These are phyloP conservation scores for Rhagonycha fulva DNA, from an alignment of 2,888 invertebrate species.

Conservation along the genomic window DNA sequence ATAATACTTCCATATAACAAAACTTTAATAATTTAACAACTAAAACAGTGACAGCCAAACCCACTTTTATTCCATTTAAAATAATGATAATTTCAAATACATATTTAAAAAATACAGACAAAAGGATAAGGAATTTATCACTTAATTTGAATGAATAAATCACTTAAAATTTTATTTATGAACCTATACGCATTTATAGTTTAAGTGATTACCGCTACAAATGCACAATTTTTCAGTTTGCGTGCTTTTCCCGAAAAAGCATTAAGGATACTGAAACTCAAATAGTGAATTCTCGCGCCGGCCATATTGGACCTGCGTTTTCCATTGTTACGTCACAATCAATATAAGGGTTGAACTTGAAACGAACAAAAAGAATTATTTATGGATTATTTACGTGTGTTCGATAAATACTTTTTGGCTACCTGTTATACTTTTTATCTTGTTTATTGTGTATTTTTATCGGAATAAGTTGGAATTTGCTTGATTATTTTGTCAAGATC, in stretches of 20 bases:
- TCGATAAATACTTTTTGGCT: slow-evolving; percentile 7
- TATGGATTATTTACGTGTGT: slow-evolving; percentile 21
- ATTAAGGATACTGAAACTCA: slow-evolving; percentile 42
- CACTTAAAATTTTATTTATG: background rate
- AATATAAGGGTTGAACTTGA: slow-evolving; percentile 44
- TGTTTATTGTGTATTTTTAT: background rate
- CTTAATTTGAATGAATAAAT: slow-evolving; percentile 4
- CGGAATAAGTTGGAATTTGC: background rate
- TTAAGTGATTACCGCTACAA: slow-evolving; percentile 15
- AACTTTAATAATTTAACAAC: background rate
- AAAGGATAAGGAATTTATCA: background rate
- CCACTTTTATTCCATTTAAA: slow-evolving; percentile 22
- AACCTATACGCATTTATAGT: slow-evolving; percentile 6
- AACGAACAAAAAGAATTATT: slow-evolving; percentile 20
- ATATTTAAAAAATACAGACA: background rate
- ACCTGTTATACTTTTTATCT: background rate
- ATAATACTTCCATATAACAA: background rate
- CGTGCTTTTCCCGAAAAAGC: slow-evolving; percentile 29
- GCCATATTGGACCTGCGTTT: slow-evolving; percentile 53
- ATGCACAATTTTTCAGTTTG: slow-evolving; percentile 11
- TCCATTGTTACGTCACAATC: slow-evolving; percentile 51
- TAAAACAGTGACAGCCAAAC: slow-evolving; percentile 19
- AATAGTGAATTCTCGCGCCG: slow-evolving; percentile 40
- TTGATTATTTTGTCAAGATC: background rate
- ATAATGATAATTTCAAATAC: slow-evolving; percentile 4